Evolutionary conservation across 2,888 invertebrate genomes (phyloP).

Genomic region (Pheosia tremula): DNA sequence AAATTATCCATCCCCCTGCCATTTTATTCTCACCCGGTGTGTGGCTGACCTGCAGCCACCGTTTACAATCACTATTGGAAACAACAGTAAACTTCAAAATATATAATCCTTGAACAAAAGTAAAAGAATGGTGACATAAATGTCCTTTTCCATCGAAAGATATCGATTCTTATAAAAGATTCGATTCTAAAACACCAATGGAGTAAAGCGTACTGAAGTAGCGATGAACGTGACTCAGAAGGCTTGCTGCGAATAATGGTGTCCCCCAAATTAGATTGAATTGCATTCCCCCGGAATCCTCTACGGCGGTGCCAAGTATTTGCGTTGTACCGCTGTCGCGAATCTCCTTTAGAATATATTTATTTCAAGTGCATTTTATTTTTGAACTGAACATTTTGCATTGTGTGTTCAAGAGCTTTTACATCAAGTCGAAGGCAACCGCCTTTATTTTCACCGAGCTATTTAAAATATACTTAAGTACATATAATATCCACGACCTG

Average conservation of each 20-base stretch:
- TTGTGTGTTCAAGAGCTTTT: no score
- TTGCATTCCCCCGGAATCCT: slow-evolving; percentile 45
- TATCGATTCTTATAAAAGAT: slow-evolving; percentile 43
- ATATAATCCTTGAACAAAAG: not conserved
- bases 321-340: slow-evolving; percentile 52
- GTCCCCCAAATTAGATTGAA: slow-evolving; percentile 60
- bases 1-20: no score
- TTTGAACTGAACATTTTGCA: not conserved
- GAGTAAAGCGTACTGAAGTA: slow-evolving; percentile 46
- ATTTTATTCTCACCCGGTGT: no score
- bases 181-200: slow-evolving; percentile 52
- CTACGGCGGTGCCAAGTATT: slow-evolving; percentile 46
- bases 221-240: slow-evolving; percentile 57
- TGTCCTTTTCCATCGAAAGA: slow-evolving; percentile 39
- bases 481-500: no score
- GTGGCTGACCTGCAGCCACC: no score
- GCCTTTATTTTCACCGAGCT: no score
- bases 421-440: no score
- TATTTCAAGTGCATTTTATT: slow-evolving; percentile 21
- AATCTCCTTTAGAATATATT: slow-evolving; percentile 35
- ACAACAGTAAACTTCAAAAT: no score
- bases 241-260: slow-evolving; percentile 55
- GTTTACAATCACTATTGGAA: no score
- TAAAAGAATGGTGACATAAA: slow-evolving; percentile 36
- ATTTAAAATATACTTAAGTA: no score